phyloP scores from a whole-genome alignment of 2,888 invertebrate genomes.

The Gonocerus acuteangulatus region DNA sequence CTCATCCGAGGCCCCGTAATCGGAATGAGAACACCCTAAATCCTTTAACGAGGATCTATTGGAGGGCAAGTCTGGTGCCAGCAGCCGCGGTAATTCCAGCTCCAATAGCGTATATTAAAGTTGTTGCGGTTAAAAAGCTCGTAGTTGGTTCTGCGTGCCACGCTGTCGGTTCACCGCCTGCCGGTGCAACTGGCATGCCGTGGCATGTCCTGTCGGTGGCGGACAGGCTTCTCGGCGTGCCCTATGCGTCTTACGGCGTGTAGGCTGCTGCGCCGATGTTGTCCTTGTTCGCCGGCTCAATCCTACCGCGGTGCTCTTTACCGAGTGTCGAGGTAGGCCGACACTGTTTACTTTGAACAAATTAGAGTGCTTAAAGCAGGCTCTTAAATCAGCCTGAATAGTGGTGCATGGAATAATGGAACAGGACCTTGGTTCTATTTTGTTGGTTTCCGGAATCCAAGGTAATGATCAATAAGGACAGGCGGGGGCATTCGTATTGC shows the following conservation, averaged over 20 bases:
- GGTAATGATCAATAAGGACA: constrained; percentile 57
- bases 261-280: constrained; percentile 40
- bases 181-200: constrained; percentile 39
- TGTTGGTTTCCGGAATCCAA: constrained; percentile 47
- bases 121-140: constrained; percentile 57
- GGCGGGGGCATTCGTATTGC: constrained; percentile 57
- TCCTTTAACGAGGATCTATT: constrained; percentile 55
- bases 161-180: constrained; percentile 46
- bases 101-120: constrained; percentile 61
- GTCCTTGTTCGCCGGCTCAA: constrained; percentile 40
- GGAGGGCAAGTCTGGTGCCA: constrained; percentile 58
- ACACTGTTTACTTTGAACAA: constrained; percentile 58
- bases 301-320: constrained; percentile 43
- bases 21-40: constrained; percentile 48
- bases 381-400: constrained; percentile 47
- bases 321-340: constrained; percentile 48
- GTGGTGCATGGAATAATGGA: constrained; percentile 58
- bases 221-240: not conserved
- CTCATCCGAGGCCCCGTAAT: constrained; percentile 48
- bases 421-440: constrained; percentile 57
- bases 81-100: constrained; percentile 66
- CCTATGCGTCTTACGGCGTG: not conserved
- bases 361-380: constrained; percentile 58
- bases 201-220: constrained; percentile 38
- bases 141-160: constrained; percentile 25